phyloP scores from a whole-genome alignment of 2,113 vertebrate genomes.

The Centropristis striata region DNA sequence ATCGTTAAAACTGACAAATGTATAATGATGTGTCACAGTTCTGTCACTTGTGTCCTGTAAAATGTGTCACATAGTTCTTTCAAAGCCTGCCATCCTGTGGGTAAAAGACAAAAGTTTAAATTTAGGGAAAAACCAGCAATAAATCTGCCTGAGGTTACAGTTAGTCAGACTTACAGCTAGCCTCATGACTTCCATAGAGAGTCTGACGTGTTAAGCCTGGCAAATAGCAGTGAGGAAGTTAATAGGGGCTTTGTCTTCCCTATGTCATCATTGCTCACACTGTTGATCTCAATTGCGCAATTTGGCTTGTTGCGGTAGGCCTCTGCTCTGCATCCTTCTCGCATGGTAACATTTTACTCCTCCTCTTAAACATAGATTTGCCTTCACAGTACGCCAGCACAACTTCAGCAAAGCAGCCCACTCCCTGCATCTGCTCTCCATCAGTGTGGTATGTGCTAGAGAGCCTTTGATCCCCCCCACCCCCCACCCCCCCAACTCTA shows the following conservation, averaged over 20 bases:
- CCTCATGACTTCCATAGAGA: constrained; percentile 36
- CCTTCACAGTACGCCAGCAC: constrained; percentile 56
- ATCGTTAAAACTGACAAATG: not conserved
- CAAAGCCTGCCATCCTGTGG: not conserved
- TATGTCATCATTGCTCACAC: constrained; percentile 53
- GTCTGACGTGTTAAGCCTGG: constrained; percentile 26
- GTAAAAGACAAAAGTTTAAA: not conserved
- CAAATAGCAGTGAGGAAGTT: constrained; percentile 35
- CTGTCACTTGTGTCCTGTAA: not conserved
- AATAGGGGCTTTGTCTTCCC: constrained; percentile 51
- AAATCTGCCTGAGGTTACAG: constrained; percentile 28
- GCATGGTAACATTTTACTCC: constrained; percentile 69
- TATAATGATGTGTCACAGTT: not conserved
- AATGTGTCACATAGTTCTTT: not conserved
- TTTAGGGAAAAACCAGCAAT: not conserved
- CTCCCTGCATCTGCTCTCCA: constrained; percentile 86
- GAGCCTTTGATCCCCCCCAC: constrained; percentile 81
- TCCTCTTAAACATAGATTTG: constrained; percentile 73
- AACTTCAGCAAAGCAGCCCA: constrained; percentile 74
- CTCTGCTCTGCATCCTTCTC: constrained; percentile 62
- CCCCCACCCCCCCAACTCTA: constrained; percentile 18
- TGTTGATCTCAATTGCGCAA: constrained; percentile 60
- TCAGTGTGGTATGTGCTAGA: constrained; percentile 85
- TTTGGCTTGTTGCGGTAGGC: constrained; percentile 38
- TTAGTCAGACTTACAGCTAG: not conserved